Conservation (phyloP, 2,888 invertebrate species). For the Andrena haemorrhoa region DNA sequence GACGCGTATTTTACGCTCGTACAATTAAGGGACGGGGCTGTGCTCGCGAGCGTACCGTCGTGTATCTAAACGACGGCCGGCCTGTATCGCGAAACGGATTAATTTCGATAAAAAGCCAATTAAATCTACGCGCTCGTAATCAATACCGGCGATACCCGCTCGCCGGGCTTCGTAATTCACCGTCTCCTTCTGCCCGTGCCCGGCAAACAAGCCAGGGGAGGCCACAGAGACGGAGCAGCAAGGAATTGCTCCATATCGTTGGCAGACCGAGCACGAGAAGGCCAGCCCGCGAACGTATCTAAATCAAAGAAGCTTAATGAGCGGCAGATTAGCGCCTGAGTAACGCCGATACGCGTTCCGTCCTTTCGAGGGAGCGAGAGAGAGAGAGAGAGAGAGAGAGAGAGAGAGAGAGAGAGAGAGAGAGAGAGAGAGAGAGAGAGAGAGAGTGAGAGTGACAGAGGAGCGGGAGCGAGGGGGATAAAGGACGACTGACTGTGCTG, state of each 20-base stretch:
- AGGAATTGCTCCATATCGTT: conserved; percentile 59
- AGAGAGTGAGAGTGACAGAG: not conserved
- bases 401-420: not conserved
- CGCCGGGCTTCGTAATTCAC: conserved; percentile 45
- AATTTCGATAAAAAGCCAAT: conserved; percentile 75
- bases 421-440: not conserved
- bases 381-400: conserved; percentile 3
- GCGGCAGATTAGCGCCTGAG: conserved; percentile 71
- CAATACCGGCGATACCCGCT: conserved; percentile 60
- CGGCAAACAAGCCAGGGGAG: conserved; percentile 8
- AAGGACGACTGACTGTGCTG: conserved; percentile 33
- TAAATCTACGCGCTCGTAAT: conserved; percentile 70
- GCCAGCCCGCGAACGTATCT: conserved; percentile 62
- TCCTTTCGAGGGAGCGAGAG: conserved; percentile 23
- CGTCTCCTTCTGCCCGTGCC: conserved; percentile 17
- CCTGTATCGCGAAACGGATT: conserved; percentile 61
- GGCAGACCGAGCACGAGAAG: conserved; percentile 19
- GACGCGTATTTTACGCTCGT: conserved; percentile 20
- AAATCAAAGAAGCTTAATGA: conserved; percentile 74
- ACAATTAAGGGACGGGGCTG: conserved; percentile 47
- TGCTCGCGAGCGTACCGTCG: not conserved
- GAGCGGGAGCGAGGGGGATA: not conserved
- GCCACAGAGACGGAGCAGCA: conserved; percentile 1
- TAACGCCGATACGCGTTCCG: conserved; percentile 59
- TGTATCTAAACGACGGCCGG: conserved; percentile 35